Evolutionary conservation across 2,797 vertebrate genomes (phyloP).

Genomic region (Delichon dasypus): DNA sequence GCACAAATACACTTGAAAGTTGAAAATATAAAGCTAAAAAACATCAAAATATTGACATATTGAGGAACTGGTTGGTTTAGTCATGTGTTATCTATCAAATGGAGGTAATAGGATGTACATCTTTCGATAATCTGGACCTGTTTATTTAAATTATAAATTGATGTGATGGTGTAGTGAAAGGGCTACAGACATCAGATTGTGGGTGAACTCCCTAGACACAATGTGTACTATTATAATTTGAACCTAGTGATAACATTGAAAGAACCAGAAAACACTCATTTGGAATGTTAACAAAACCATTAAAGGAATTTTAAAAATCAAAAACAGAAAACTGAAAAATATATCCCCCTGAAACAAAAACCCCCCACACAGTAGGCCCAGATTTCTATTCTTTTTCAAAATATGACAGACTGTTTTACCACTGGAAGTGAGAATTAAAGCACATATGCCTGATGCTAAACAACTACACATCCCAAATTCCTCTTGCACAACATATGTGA

Average conservation of each 20-base stretch:
- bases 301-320: neutral
- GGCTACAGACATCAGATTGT: neutral
- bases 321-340: constrained; percentile 47
- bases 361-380: neutral
- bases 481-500: constrained; percentile 74
- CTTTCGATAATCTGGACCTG: neutral
- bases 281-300: neutral
- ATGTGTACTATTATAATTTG: neutral
- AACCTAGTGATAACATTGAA: neutral
- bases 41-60: neutral
- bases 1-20: neutral
- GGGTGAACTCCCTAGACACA: neutral
- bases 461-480: constrained; percentile 69
- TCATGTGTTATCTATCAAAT: neutral
- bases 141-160: neutral
- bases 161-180: neutral
- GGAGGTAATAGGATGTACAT: neutral
- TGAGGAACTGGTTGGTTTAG: neutral
- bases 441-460: constrained; percentile 71
- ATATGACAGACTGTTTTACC: constrained; percentile 74
- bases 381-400: constrained; percentile 61
- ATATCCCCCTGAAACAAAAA: neutral
- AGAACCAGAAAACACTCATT: neutral
- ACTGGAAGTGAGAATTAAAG: constrained; percentile 76
- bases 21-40: neutral